Percentiles rank a stretch among this genome's conserved stretches.
These are phyloP conservation scores for Euthynnus affinis DNA, from an alignment of 2,797 vertebrate species.

Conservation along the genomic window DNA sequence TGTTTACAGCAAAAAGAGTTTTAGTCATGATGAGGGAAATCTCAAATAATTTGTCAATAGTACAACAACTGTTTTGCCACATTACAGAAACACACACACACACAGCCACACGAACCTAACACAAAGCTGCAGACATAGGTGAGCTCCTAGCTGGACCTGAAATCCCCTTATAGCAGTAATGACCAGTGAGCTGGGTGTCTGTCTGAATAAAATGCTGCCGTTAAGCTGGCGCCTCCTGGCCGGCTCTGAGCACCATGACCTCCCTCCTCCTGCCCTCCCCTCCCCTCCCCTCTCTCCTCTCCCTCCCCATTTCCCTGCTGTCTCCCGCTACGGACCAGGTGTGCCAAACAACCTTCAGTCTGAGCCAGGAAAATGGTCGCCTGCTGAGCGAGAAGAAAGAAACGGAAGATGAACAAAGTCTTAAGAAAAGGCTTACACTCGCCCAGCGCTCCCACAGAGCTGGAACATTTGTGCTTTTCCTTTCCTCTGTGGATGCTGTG, in stretches of 20 bases:
- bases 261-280: conserved; percentile 6
- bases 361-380: conserved; percentile 64
- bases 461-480: conserved; percentile 61
- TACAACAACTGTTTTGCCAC: not conserved
- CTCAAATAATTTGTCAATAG: not conserved
- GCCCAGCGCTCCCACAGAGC: conserved; percentile 55
- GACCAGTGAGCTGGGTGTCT: conserved; percentile 56
- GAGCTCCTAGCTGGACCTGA: conserved; percentile 55
- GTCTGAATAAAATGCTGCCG: conserved; percentile 69
- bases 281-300: not conserved
- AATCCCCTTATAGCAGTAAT: conserved; percentile 67
- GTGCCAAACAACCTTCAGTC: conserved; percentile 68
- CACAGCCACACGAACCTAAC: conserved; percentile 18
- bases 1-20: not conserved
- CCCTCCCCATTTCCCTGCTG: conserved; percentile 43
- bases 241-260: conserved; percentile 58
- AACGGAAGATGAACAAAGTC: conserved; percentile 67
- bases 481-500: conserved; percentile 62
- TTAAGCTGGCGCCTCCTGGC: conserved; percentile 66
- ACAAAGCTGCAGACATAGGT: conserved; percentile 50
- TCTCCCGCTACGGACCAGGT: conserved; percentile 68
- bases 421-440: conserved; percentile 54
- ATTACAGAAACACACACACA: not conserved
- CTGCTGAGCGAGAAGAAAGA: conserved; percentile 63
- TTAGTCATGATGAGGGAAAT: not conserved